Percentiles rank a stretch among this genome's conserved stretches.
phyloP scores from a whole-genome alignment of 2,888 invertebrate species.

The Pyrrhia umbra region DNA sequence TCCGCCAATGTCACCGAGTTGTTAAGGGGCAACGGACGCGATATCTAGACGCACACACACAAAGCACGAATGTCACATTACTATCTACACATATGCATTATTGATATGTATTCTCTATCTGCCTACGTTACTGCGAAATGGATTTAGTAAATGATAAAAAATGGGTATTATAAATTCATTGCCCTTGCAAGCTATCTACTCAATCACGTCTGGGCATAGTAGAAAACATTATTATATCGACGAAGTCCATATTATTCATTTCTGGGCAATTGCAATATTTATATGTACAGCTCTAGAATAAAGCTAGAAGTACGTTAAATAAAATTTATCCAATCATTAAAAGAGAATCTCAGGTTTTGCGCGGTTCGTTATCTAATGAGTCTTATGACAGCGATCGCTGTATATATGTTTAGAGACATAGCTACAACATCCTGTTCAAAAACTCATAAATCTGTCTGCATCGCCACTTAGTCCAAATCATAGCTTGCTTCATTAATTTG shows the following conservation, averaged over 20 bases:
- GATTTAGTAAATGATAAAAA: conserved; percentile 80
- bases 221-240: conserved; percentile 41
- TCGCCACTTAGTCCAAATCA: conserved; percentile 29
- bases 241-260: conserved; percentile 25
- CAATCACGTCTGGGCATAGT: conserved; percentile 65
- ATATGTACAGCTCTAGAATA: neutral
- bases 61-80: conserved; percentile 69
- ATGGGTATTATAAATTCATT: conserved; percentile 82
- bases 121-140: conserved; percentile 72
- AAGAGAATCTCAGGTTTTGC: conserved; percentile 22
- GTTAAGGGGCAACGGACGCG: conserved; percentile 87
- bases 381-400: neutral
- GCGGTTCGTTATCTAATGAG: neutral
- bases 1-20: conserved; percentile 89
- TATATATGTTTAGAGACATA: conserved; percentile 3
- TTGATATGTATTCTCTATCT: conserved; percentile 72
- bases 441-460: conserved; percentile 35
- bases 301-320: neutral
- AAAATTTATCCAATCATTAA: conserved; percentile 6
- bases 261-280: conserved; percentile 8
- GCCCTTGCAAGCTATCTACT: conserved; percentile 78
- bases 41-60: conserved; percentile 81
- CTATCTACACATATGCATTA: conserved; percentile 68
- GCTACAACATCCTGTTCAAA: conserved; percentile 25
- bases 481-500: conserved; percentile 53